Evolutionary conservation across 2,797 vertebrate species (phyloP).

Genomic region (Brachyrhaphis roseni): DNA sequence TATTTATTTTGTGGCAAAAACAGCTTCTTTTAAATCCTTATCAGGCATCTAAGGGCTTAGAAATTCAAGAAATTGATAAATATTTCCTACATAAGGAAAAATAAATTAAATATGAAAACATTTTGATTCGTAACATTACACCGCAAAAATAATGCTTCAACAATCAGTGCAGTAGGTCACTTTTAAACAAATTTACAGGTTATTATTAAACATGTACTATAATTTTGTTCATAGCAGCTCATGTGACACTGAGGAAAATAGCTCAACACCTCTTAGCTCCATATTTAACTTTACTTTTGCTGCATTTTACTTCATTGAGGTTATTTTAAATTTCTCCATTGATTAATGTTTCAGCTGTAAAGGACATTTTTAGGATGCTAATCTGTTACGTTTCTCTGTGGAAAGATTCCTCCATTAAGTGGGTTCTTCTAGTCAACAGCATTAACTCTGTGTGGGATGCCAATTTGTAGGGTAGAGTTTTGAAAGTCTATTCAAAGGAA

Average conservation of each 20-base stretch:
- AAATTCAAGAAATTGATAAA: neutral
- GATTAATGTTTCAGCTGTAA: too few species aligned
- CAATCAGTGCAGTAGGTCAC: neutral
- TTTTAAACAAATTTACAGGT: neutral
- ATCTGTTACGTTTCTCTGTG: conserved; percentile 41
- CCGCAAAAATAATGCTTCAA: neutral
- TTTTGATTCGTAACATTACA: neutral
- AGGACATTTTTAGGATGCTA: neutral
- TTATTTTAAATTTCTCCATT: neutral
- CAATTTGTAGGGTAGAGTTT: conserved; percentile 54
- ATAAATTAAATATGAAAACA: neutral
- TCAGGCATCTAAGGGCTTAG: neutral
- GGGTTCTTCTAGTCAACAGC: conserved; percentile 52
- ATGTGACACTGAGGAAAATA: neutral
- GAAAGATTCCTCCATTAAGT: conserved; percentile 55
- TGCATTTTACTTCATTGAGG: neutral
- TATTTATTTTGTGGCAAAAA: neutral
- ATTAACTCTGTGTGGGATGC: conserved; percentile 48
- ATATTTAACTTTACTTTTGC: neutral
- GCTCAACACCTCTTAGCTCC: neutral
- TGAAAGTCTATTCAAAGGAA: conserved; percentile 28
- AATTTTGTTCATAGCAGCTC: neutral
- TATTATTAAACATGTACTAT: neutral
- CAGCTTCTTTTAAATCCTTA: neutral
- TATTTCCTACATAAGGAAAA: neutral